A percentile compares a stretch with the other conserved stretches of the same genome.
phyloP scores from a whole-genome alignment of 2,113 vertebrate genomes.

The Erpornis zantholeuca region DNA sequence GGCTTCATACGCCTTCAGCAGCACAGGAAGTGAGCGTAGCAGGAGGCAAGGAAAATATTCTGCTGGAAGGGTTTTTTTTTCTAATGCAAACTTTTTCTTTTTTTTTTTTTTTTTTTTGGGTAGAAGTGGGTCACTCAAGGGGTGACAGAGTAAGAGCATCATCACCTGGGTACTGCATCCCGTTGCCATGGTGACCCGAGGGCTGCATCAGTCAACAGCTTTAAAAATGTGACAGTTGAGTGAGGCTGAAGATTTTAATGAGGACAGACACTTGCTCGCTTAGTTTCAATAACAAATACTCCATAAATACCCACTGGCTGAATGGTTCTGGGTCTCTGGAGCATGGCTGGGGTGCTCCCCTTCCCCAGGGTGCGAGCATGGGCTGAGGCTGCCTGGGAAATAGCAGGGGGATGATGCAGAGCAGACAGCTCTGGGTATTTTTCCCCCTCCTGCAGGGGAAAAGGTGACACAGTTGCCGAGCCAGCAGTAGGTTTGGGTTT shows the following conservation, averaged over 20 bases:
- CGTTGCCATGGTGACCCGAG: conserved; percentile 71
- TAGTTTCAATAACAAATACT: background rate
- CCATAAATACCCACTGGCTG: background rate
- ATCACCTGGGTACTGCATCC: conserved; percentile 26
- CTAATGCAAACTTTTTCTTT: background rate
- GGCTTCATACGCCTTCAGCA: background rate
- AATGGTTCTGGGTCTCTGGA: background rate
- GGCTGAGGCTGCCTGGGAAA: background rate
- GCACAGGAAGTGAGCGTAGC: background rate
- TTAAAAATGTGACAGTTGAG: conserved; percentile 58
- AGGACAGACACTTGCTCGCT: conserved; percentile 39
- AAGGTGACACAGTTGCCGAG: background rate
- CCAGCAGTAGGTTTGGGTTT: background rate
- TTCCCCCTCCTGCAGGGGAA: background rate
- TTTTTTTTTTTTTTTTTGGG: background rate
- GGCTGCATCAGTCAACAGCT: conserved; percentile 51
- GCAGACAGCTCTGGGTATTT: background rate
- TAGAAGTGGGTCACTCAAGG: conserved; percentile 53
- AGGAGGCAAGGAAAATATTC: background rate
- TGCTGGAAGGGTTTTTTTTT: background rate
- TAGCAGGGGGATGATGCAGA: background rate
- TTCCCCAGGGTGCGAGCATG: background rate
- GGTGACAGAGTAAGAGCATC: conserved; percentile 51
- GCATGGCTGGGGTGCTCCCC: accelerated
- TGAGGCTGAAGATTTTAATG: conserved; percentile 51